A percentile compares a stretch with the other conserved stretches of the same genome.
phyloP scores from a whole-genome alignment of 2,113 vertebrate species.

The Thymallus thymallus region DNA sequence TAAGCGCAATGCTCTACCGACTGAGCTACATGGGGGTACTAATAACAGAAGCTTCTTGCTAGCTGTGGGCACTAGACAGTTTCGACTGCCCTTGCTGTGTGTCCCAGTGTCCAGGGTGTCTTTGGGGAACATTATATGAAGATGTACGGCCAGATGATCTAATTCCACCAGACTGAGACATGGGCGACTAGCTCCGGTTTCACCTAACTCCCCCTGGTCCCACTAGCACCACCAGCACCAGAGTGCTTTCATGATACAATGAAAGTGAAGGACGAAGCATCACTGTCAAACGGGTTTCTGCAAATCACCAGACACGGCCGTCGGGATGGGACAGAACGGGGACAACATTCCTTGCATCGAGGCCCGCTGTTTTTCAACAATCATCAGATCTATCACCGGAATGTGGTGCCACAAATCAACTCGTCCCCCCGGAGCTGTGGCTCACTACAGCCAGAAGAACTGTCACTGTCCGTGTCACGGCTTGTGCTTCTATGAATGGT shows the following conservation, averaged over 20 bases:
- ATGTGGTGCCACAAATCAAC: constrained; percentile 58
- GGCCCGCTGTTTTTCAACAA: constrained; percentile 70
- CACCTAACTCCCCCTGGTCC: constrained; percentile 15
- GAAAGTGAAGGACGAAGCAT: constrained; percentile 72
- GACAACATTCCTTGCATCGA: constrained; percentile 42
- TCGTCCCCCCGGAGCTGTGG: constrained; percentile 25
- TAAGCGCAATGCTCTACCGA: no score
- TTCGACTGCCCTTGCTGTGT: constrained; percentile 40
- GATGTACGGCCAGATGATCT: constrained; percentile 66
- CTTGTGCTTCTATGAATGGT: background rate
- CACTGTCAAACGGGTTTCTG: constrained; percentile 53
- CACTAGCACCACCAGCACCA: constrained; percentile 57
- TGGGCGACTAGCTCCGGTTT: constrained; percentile 47
- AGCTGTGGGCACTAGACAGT: constrained; percentile 10
- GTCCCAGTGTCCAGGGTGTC: constrained; percentile 43
- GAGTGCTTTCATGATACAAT: constrained; percentile 64
- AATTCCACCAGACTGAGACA: constrained; percentile 48
- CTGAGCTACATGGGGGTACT: no score
- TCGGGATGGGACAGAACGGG: constrained; percentile 9
- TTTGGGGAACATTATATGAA: constrained; percentile 57
- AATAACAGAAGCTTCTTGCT: no score
- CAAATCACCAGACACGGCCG: constrained; percentile 62
- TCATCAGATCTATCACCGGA: constrained; percentile 58
- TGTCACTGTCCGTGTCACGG: no score
- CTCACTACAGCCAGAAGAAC: no score